Evolutionary conservation across 2,888 invertebrate genomes (phyloP).

Genomic region (Mythimna ferrago): DNA sequence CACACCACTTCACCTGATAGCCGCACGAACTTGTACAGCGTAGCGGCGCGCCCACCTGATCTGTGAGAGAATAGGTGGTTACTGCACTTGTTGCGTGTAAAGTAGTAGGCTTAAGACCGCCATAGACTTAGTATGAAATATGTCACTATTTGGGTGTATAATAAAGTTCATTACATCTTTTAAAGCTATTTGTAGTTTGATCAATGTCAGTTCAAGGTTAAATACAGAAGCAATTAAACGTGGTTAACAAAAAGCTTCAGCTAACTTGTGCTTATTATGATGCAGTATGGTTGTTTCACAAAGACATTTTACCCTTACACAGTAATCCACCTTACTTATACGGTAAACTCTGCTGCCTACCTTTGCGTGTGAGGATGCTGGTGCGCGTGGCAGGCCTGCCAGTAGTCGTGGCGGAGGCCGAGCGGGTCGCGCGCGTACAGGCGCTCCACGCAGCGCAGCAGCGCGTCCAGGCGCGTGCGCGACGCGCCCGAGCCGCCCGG

Average conservation of each 20-base stretch:
- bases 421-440: constrained; percentile 95
- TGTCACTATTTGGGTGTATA: too few species aligned
- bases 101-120: too few species aligned
- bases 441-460: constrained; percentile 94
- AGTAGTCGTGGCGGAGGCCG: constrained; percentile 95
- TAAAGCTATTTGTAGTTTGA: too few species aligned
- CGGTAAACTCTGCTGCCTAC: constrained; percentile 84
- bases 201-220: too few species aligned
- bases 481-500: constrained; percentile 88
- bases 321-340: constrained; percentile 72
- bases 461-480: constrained; percentile 95
- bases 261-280: too few species aligned
- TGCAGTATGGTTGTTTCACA: too few species aligned
- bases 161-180: too few species aligned
- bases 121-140: too few species aligned
- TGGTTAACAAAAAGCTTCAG: too few species aligned
- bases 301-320: too few species aligned
- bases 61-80: constrained; percentile 12
- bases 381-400: constrained; percentile 92
- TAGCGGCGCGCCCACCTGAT: constrained; percentile 92
- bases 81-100: too few species aligned
- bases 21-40: constrained; percentile 97
- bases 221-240: too few species aligned
- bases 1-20: constrained; percentile 96
- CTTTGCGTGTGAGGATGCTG: constrained; percentile 67